Base-by-base conservation (phyloP, 2,113 vertebrate species). In the Anolis carolinensis region DNA sequence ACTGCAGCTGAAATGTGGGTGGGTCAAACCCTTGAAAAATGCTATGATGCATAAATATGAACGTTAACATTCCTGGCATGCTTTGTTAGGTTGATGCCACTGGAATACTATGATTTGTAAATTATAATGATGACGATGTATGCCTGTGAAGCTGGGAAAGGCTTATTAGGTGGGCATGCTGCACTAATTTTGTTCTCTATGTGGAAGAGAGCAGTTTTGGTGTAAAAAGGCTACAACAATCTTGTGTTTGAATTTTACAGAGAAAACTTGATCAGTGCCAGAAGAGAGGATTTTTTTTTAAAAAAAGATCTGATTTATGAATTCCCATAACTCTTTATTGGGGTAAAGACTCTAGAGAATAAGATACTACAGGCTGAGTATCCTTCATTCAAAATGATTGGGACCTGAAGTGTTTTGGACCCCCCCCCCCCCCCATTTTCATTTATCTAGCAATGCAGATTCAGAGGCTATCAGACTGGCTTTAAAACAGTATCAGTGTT, bases 181-280 rank as follows among this genome's bases (percentile, higher is more conserved):
- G 18, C 71, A 83, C 52, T 88, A 89, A 25, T 87, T 90, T 91
- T 63, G 67, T 91, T 91, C 48, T 59, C 86, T 91, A 87, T 87
- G 39, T 81, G 86, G 6, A 86, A 79, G 72, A 25, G 13, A 59
- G 55, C 55, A 59, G 14, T 59, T 18, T 59, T 13, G 16, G n/a
- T 87, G 90, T 21, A 1, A 50, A 78, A 81, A 55, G 77, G 87
- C 89, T 93, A 88, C 30, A 25, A 32, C 14, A 30, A 39, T 83
- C 34, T 36, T 82, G 50, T 30, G 6, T 21, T 83, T 73, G 39
- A 39, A 39, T 48, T 16, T 44, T 63, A 44, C 55, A 5, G 8
- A n/a, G 23, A 65, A 9, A 65, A 27, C 27, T 44, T 39, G 34
- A 36, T 62, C 8, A 1, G 10, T 63, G 32, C 18, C 27, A 32